Percentiles rank a stretch among this genome's conserved stretches.
These are phyloP conservation scores for Eupithecia subumbrata DNA, from an alignment of 2,888 invertebrate species.

Conservation along the genomic window DNA sequence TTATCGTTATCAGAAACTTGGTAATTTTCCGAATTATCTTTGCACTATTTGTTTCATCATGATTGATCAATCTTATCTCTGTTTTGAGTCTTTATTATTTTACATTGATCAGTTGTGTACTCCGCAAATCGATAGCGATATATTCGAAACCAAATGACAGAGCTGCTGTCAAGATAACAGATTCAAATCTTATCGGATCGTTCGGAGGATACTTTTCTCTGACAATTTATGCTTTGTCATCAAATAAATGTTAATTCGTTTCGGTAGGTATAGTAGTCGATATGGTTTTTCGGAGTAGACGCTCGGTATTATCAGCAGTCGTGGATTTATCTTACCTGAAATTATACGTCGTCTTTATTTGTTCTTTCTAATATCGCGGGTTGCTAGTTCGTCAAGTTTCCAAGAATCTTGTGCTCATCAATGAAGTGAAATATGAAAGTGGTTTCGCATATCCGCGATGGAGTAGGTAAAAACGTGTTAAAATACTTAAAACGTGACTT, in stretches of 20 bases:
- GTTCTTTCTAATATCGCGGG: not conserved
- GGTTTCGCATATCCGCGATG: not conserved
- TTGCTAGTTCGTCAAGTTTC: not conserved
- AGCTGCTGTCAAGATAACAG: not conserved
- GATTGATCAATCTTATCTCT: constrained; percentile 13
- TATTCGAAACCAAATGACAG: not conserved
- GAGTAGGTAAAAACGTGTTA: not conserved
- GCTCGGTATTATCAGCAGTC: not conserved
- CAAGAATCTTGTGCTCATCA: not conserved
- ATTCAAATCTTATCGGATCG: not conserved
- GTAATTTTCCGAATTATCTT: constrained; percentile 12
- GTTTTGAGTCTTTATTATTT: constrained; percentile 5
- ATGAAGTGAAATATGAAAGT: constrained; percentile 3
- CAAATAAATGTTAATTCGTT: not conserved
- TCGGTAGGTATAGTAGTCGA: not conserved
- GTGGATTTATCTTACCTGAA: not conserved
- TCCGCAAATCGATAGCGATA: not conserved
- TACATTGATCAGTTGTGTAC: constrained; percentile 2
- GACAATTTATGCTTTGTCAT: not conserved
- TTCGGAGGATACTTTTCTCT: not conserved
- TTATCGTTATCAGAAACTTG: constrained; percentile 3
- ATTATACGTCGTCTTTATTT: not conserved
- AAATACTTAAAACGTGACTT: not conserved
- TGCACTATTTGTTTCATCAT: constrained; percentile 3
- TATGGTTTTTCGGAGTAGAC: not conserved